These are phyloP conservation scores for Electrophaes corylata DNA, from an alignment of 2,888 invertebrate genomes.

Conservation along the genomic window DNA sequence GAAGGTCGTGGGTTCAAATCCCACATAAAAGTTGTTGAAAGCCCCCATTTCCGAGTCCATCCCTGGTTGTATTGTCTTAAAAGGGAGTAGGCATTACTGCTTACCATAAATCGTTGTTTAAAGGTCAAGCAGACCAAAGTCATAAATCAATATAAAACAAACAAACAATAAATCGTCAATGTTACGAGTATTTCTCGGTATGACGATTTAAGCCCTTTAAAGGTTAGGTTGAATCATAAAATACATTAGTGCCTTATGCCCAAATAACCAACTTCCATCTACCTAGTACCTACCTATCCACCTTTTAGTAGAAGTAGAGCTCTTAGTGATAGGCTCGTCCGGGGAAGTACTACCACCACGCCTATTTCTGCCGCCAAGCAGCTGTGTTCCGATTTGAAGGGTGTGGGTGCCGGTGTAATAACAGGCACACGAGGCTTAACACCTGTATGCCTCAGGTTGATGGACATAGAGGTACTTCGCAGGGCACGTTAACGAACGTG, in stretches of 20 bases:
- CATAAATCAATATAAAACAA: constrained; percentile 22
- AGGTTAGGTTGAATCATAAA: neutral
- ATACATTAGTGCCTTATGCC: neutral
- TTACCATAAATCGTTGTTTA: neutral
- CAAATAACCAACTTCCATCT: neutral
- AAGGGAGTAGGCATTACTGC: neutral
- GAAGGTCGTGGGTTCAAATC: too few relatives aligned
- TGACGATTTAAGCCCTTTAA: constrained; percentile 12
- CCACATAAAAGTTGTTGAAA: too few relatives aligned
- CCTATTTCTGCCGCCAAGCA: too few relatives aligned
- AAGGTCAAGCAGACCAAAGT: constrained; percentile 21
- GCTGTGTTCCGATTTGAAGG: too few relatives aligned
- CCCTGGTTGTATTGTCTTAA: constrained; percentile 1
- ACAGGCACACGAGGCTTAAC: too few relatives aligned
- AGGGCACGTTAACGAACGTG: too few relatives aligned
- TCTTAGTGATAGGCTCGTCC: too few relatives aligned
- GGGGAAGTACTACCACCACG: too few relatives aligned
- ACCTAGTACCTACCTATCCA: neutral
- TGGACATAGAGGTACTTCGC: too few relatives aligned
- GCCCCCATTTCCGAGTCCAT: neutral
- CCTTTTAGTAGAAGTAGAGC: too few relatives aligned
- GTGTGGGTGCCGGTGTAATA: too few relatives aligned
- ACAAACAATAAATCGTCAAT: constrained; percentile 25
- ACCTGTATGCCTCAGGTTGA: too few relatives aligned
- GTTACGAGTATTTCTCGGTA: neutral